Evolutionary conservation across 2,888 invertebrate species (phyloP).

Genomic region (Cenopis cana): DNA sequence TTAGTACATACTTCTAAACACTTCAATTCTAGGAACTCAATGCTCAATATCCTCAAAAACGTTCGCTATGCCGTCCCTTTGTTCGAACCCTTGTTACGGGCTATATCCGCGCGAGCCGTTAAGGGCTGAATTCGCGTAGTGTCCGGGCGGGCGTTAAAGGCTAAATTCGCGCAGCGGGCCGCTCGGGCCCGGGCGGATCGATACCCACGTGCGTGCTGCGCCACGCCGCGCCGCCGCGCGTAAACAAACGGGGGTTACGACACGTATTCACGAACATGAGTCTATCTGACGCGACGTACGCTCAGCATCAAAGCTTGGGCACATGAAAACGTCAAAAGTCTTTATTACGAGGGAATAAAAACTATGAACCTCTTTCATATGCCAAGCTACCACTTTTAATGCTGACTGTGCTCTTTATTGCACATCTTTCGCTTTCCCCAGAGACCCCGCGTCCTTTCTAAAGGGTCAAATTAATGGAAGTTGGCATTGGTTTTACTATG

Average conservation of each 20-base stretch:
- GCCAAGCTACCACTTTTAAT: too few species aligned
- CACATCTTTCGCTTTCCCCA: too few species aligned
- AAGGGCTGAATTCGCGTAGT: neutral
- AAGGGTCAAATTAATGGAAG: too few species aligned
- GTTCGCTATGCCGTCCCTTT: neutral
- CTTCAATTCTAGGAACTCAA: neutral
- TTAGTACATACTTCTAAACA: neutral
- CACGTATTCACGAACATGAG: too few species aligned
- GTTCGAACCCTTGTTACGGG: neutral
- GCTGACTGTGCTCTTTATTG: too few species aligned
- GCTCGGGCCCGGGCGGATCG: conserved; percentile 17
- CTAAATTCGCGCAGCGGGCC: neutral
- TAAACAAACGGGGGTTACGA: conserved; percentile 13
- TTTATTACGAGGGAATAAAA: too few species aligned
- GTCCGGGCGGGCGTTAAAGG: neutral
- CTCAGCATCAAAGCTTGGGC: too few species aligned
- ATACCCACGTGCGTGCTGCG: conserved; percentile 19
- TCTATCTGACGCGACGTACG: too few species aligned
- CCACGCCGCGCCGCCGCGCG: conserved; percentile 14
- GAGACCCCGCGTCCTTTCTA: too few species aligned
- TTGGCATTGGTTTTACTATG: too few species aligned
- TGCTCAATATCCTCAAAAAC: neutral
- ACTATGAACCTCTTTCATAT: too few species aligned
- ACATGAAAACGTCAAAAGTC: too few species aligned
- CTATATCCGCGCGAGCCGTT: neutral